Evolutionary conservation across 2,113 vertebrate species (phyloP).

Genomic region (Vulpes ferrilata): DNA sequence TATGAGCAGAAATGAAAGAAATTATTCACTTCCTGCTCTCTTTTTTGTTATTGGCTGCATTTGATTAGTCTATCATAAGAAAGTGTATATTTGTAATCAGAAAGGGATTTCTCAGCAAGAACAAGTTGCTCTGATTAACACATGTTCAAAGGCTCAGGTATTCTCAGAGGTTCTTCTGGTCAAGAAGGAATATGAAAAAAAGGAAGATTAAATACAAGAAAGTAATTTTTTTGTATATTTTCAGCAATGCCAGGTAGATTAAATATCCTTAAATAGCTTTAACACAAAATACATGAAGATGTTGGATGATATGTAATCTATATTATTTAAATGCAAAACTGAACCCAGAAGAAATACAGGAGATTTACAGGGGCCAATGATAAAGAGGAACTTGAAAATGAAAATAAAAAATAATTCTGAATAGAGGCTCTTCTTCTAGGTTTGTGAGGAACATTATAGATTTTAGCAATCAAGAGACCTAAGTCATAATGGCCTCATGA

Average conservation of each 20-base stretch:
- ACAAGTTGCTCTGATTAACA: background rate
- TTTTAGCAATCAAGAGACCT: background rate
- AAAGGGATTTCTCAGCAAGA: background rate
- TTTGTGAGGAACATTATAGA: background rate
- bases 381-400: background rate
- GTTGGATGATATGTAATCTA: background rate
- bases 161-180: background rate
- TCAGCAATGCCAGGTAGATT: background rate
- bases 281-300: background rate
- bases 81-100: background rate
- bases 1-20: background rate
- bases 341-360: background rate
- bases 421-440: background rate
- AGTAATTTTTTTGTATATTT: background rate
- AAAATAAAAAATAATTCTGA: background rate
- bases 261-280: conserved; percentile 13
- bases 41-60: background rate
- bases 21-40: background rate
- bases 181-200: background rate
- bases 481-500: background rate
- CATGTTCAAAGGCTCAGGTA: background rate
- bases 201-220: background rate
- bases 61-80: background rate
- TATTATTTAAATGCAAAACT: background rate
- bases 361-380: background rate